Evolutionary conservation across 2,797 vertebrate genomes (phyloP).

Genomic region (Enteromius radiatus): DNA sequence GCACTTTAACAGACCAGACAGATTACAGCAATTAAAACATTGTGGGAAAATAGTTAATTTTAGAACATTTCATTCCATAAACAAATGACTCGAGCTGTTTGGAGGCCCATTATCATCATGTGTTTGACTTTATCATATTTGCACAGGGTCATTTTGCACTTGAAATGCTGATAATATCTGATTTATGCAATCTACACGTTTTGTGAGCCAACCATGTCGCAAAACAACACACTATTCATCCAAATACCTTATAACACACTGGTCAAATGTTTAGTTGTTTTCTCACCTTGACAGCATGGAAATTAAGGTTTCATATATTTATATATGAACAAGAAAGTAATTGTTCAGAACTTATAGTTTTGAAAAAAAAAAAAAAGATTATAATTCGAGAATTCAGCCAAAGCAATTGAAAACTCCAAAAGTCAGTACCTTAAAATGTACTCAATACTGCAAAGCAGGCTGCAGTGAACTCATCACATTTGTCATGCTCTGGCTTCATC

Average conservation of each 20-base stretch:
- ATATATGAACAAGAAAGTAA: too few relatives aligned
- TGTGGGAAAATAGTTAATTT: not conserved
- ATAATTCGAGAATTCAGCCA: too few relatives aligned
- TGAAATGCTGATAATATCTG: not conserved
- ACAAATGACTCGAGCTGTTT: too few relatives aligned
- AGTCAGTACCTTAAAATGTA: too few relatives aligned
- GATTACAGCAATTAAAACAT: not conserved
- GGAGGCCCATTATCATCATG: not conserved
- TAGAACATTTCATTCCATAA: not conserved
- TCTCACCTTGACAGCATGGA: too few relatives aligned
- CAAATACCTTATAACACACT: not conserved
- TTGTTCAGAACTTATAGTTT: too few relatives aligned
- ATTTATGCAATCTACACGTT: not conserved
- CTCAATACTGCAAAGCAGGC: not conserved
- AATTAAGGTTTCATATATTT: too few relatives aligned
- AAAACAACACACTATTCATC: not conserved
- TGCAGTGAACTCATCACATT: not conserved
- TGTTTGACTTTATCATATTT: not conserved
- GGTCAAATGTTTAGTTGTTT: too few relatives aligned
- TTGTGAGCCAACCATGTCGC: not conserved
- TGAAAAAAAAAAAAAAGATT: too few relatives aligned
- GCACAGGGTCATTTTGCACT: not conserved
- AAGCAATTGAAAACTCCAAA: too few relatives aligned
- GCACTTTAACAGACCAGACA: not conserved
- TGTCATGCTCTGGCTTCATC: constrained; percentile 2